Conservation (phyloP, 2,797 vertebrate species). For the Pitangus sulphuratus region DNA sequence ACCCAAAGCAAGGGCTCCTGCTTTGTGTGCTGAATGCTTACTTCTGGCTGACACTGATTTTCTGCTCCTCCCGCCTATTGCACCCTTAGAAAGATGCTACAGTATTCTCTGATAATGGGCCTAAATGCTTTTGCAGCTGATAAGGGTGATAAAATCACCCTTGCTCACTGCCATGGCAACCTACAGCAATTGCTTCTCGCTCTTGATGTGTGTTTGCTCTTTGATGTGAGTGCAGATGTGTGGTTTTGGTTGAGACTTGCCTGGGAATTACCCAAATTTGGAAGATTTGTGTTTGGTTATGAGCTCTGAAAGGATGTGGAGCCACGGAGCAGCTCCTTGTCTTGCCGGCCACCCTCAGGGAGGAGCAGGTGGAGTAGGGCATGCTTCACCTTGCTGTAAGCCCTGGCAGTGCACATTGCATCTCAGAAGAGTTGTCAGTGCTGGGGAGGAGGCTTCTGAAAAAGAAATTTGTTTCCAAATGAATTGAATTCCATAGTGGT, state of each 20-base stretch:
- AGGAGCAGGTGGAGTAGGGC: not conserved
- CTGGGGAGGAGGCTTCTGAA: not conserved
- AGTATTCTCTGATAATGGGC: not conserved
- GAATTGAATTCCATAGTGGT: not conserved
- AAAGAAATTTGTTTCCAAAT: not conserved
- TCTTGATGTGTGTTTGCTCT: not conserved
- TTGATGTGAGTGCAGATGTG: not conserved
- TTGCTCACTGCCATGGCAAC: slow-evolving; percentile 9
- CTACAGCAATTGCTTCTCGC: not conserved
- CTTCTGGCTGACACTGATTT: not conserved
- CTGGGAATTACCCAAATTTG: not conserved
- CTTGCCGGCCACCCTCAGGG: fast-evolving
- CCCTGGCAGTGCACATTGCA: not conserved
- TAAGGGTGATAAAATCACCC: slow-evolving; percentile 34
- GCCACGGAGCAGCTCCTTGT: not conserved
- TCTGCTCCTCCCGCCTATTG: not conserved
- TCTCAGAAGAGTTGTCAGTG: not conserved
- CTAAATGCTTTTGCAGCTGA: slow-evolving; percentile 23
- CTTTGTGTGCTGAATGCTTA: not conserved
- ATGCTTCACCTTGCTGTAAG: not conserved
- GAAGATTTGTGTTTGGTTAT: not conserved
- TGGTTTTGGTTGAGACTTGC: not conserved
- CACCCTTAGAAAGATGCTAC: not conserved
- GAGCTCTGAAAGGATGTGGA: not conserved
- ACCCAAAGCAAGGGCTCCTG: not conserved